Evolutionary conservation across 1,140 invertebrate genomes (phyloP), one percentile per base, ranked within the genome.

Genomic region (Halesus radiatus): DNA sequence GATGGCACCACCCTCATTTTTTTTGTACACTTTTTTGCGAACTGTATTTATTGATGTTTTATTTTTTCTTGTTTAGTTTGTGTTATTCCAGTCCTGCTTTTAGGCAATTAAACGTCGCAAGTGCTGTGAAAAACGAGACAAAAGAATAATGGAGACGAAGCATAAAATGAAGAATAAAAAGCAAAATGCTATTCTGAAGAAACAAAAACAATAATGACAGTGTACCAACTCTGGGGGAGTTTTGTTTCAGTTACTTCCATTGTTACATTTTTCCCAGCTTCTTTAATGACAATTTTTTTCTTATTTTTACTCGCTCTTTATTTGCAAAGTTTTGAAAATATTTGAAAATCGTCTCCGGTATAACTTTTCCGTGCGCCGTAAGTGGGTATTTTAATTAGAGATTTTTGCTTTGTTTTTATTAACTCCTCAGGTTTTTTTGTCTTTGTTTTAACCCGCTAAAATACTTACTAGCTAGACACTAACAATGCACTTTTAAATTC

Each of bases 101-200:
- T 72, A 72, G 68, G 68, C 68, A 72, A 72, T 72, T 72, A 72
- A 72, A 72, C 54, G 68, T 72, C 68, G 45, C 68, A 72, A 72
- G 68, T 72, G 68, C 68, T 53, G 50, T 53, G 68, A 72, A 26
- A 72, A 66, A 72, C 18, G 10, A 52, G 13, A 72, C 68, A 72
- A 72, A 72, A 72, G 68, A 72, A 72, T 72, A 72, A 72, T 72
- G 68, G 68, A 72, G 68, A 72, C 68, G 68, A 72, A 72, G 68
- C 68, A 72, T 72, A 23, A 72, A 72, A 72, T 72, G 68, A 72
- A 26, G 68, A 72, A 72, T 72, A 72, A 72, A 72, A 54, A 72
- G 68, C 68, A 50, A 72, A 72, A 72, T 72, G 68, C 68, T 54
- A 72, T 72, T 72, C 68, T 53, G 68, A 53, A 72, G 68, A 72